A percentile compares a stretch with the other conserved stretches of the same genome.
phyloP scores from a whole-genome alignment of 1,140 invertebrate species.

The Brachystomella parvula region DNA sequence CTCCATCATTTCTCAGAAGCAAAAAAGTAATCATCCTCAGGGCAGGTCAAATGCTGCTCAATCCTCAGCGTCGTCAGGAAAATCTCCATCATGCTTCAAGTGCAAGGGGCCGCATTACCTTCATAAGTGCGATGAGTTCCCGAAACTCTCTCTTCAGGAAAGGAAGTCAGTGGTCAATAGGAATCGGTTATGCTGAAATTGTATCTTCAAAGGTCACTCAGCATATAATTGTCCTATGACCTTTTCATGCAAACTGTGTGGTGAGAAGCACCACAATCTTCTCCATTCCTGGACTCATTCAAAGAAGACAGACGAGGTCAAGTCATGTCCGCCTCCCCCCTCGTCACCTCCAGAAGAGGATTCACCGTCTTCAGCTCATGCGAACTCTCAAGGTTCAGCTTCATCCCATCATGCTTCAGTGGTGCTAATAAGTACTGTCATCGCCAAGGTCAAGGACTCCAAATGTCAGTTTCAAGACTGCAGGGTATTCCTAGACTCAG shows the following conservation, averaged over 20 bases:
- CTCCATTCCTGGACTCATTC: background rate
- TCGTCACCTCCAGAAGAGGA: background rate
- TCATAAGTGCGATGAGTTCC: background rate
- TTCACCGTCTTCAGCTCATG: background rate
- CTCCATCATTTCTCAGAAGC: no score
- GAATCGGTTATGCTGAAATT: background rate
- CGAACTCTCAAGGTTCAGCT: background rate
- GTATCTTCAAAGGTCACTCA: background rate
- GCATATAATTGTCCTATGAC: background rate
- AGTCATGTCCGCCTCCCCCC: background rate
- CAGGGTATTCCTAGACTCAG: conserved; percentile 2
- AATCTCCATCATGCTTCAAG: background rate
- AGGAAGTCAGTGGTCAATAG: background rate
- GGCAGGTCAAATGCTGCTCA: background rate
- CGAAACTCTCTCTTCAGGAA: background rate
- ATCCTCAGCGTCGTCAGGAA: background rate
- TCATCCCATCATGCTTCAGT: background rate
- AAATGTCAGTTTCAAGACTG: background rate
- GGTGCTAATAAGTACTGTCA: background rate
- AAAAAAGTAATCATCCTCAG: no score
- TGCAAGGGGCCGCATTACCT: background rate
- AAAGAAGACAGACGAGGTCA: background rate
- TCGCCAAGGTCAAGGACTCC: background rate
- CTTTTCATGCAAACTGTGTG: background rate
- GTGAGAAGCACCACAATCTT: background rate